A percentile compares a stretch with the other conserved stretches of the same genome.
Conservation (phyloP, 2,113 vertebrate species). For the Progne subis region DNA sequence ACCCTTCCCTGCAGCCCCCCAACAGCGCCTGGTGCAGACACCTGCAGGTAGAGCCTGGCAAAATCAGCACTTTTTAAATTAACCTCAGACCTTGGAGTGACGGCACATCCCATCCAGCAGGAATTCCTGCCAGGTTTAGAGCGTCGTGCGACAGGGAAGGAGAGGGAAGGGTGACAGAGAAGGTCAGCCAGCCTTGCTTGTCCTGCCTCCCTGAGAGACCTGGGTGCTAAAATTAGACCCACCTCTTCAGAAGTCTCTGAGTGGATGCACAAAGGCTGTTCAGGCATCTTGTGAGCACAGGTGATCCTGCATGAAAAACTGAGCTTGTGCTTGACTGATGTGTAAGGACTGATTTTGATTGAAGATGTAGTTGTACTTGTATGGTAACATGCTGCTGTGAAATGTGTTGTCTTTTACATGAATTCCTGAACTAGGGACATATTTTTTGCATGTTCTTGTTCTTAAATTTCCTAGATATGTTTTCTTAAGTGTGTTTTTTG, state of each 20-base stretch:
- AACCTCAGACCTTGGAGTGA: rapidly evolving
- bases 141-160: rapidly evolving
- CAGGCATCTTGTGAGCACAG: not conserved
- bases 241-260: not conserved
- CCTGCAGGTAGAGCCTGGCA: not conserved
- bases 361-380: not conserved
- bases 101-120: not conserved
- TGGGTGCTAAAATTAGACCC: not conserved
- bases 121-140: not conserved
- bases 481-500: not conserved
- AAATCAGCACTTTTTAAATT: not conserved
- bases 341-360: not conserved
- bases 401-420: not conserved
- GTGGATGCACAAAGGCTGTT: not conserved
- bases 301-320: not conserved
- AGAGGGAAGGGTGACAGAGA: not conserved
- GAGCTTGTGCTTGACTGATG: not conserved
- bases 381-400: not conserved
- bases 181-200: not conserved
- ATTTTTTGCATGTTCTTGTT: not conserved
- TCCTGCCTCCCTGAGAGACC: not conserved
- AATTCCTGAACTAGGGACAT: not conserved
- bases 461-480: not conserved
- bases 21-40: rapidly evolving
- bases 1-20: not conserved